Evolutionary conservation across 2,113 vertebrate genomes (phyloP), one percentile per base, ranked within the genome.

Genomic region (Aptenodytes forsteri): DNA sequence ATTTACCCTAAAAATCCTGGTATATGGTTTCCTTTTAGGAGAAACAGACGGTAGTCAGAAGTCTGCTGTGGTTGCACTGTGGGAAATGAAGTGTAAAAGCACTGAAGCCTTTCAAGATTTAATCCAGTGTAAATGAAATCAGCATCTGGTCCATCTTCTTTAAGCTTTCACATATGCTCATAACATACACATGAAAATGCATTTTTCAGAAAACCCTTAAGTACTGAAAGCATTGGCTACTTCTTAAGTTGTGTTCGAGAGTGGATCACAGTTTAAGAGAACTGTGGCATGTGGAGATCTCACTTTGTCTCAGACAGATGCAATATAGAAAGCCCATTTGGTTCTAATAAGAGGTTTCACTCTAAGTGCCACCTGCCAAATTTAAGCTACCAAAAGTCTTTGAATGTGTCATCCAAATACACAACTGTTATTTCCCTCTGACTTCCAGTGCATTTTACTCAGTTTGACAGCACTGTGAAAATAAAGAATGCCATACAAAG

Each of bases 101-200:
- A 83, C 16, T 55, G 62, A 72, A 70, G 20, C 30, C 75, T 94
- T 85, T 94, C 38, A 89, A 79, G 70, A 62, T 89, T 61, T 95
- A 89, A 81, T 76, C 32, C 62, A 46, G 4, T 80, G 40, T 87
- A 91, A 95, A 84, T 87, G 44, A 93, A 65, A 85, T 91, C 42
- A 91, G 25, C 81, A 91, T 83, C 87, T 96, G 83, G 65, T 87
- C 81, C 46, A 7, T 95, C 93, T 94, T 66, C 38, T 79, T 94
- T 79, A 65, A 89, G 49, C 50, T 91, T 94, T 89, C 54, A 54
- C 66, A 42, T 82, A 25, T 92, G 69, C 34, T 89, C 12, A 54
- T 76, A 87, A 64, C 7, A 11, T 50, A 42, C n/a, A 75, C 65
- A 42, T 58, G 65, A 84, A 95, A 87, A 91, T 49, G 9, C 8